Percentiles rank a stretch among this genome's conserved stretches.
Conservation (phyloP, 92 coral and sea anemone genomes). For the Pocillopora grandis region DNA sequence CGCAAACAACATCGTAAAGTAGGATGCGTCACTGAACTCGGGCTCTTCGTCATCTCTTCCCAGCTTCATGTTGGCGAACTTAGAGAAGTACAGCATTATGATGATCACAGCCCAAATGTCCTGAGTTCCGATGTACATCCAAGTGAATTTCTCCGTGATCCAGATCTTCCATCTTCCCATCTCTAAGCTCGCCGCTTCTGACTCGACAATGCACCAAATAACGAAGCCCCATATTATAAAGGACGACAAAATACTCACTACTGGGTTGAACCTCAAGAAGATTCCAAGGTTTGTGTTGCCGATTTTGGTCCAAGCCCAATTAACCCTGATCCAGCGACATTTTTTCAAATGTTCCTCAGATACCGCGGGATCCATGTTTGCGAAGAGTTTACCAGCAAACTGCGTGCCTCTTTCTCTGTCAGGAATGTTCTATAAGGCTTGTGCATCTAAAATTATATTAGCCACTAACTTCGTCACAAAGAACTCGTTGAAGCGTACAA, state of each 20-base stretch:
- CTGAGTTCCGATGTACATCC: slow-evolving; percentile 90
- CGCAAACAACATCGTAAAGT: slow-evolving; percentile 93
- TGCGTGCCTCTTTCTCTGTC: background rate
- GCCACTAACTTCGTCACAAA: slow-evolving; percentile 21
- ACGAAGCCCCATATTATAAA: slow-evolving; percentile 83
- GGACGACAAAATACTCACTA: slow-evolving; percentile 74
- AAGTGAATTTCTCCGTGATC: slow-evolving; percentile 84
- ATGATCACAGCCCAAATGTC: slow-evolving; percentile 89
- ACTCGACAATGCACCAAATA: slow-evolving; percentile 67
- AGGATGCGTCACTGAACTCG: slow-evolving; percentile 80
- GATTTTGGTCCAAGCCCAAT: slow-evolving; percentile 14
- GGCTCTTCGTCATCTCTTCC: slow-evolving; percentile 88
- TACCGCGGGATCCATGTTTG: background rate
- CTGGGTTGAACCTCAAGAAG: slow-evolving; percentile 61
- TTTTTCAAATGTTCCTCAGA: slow-evolving; percentile 33
- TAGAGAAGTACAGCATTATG: slow-evolving; percentile 80
- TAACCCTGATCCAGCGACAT: slow-evolving; percentile 19
- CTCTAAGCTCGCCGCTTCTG: slow-evolving; percentile 67
- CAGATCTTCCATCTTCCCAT: slow-evolving; percentile 66
- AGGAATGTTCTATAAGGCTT: background rate
- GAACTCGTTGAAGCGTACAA: slow-evolving; percentile 18
- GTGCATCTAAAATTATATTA: background rate
- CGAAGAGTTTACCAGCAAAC: background rate
- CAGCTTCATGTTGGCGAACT: slow-evolving; percentile 76
- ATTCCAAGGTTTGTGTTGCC: slow-evolving; percentile 26